Conservation (phyloP, 2,888 invertebrate genomes). For the Hermaeophaga mercurialis region DNA sequence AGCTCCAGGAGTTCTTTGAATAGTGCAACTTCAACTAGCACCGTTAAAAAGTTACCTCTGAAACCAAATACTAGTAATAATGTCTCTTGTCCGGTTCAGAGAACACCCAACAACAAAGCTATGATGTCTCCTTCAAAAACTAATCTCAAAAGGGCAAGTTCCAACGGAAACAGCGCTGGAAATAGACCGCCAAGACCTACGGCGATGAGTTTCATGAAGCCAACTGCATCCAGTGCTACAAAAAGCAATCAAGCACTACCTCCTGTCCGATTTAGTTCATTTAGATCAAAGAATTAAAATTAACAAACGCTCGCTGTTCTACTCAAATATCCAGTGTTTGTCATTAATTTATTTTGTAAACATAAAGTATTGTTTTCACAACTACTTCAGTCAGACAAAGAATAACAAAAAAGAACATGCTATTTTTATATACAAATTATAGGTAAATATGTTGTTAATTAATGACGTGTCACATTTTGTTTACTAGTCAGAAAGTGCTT, state of each 20-base stretch:
- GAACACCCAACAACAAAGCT: conserved; percentile 42
- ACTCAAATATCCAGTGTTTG: background rate
- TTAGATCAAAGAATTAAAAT: conserved; percentile 41
- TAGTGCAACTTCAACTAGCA: conserved; percentile 78
- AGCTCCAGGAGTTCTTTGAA: conserved; percentile 85
- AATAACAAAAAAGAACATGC: no score
- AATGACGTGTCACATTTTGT: no score
- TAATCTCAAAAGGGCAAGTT: conserved; percentile 26
- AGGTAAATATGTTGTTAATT: no score
- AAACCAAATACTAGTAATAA: conserved; percentile 48
- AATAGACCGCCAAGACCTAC: conserved; percentile 53
- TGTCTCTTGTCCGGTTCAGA: conserved; percentile 32
- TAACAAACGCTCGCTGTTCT: background rate
- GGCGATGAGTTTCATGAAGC: conserved; percentile 76
- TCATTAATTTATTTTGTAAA: no score
- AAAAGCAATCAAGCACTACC: conserved; percentile 55
- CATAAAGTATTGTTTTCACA: no score
- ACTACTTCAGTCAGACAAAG: no score
- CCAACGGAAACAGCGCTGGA: conserved; percentile 43
- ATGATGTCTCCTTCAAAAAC: conserved; percentile 17
- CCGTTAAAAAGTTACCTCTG: conserved; percentile 72
- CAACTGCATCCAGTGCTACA: conserved; percentile 83
- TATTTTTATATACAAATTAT: no score
- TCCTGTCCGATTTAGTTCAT: conserved; percentile 27
- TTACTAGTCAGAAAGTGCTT: conserved; percentile 44